A percentile compares a stretch with the other conserved stretches of the same genome.
Evolutionary conservation across 2,797 vertebrate species (phyloP).

Genomic region (Malacoctenus gilli): DNA sequence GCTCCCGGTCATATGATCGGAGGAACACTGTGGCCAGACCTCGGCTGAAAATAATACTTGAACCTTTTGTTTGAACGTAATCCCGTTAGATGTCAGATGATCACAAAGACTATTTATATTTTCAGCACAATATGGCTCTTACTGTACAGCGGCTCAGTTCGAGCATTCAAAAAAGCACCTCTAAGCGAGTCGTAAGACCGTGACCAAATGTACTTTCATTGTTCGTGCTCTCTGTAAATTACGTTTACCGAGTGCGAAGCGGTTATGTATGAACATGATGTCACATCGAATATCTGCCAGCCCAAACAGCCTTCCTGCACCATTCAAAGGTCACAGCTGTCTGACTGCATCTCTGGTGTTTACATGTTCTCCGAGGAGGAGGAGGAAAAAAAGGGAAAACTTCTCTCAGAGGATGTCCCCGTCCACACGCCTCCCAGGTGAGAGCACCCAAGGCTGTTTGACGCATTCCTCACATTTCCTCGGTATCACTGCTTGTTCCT

Average conservation of each 20-base stretch:
- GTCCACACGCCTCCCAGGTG: constrained; percentile 56
- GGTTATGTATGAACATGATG: constrained; percentile 6
- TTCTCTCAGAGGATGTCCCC: constrained; percentile 50
- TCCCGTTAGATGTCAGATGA: constrained; percentile 48
- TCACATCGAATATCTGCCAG: constrained; percentile 6
- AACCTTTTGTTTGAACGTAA: constrained; percentile 47
- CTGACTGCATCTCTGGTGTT: constrained; percentile 32
- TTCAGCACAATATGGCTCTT: not conserved
- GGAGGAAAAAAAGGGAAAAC: constrained; percentile 10
- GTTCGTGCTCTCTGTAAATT: no score
- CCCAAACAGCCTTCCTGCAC: constrained; percentile 26
- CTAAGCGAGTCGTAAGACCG: not conserved
- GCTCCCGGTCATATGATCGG: constrained; percentile 43
- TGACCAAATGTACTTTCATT: not conserved
- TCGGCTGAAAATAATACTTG: constrained; percentile 41
- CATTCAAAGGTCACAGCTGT: constrained; percentile 43
- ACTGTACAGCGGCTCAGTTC: not conserved
- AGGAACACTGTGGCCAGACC: constrained; percentile 43
- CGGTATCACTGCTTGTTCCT: constrained; percentile 53
- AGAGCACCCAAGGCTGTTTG: constrained; percentile 62
- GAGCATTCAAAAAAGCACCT: not conserved
- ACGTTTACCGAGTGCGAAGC: constrained; percentile 3
- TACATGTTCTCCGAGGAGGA: constrained; percentile 4
- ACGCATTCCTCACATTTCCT: constrained; percentile 71
- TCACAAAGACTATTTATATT: constrained; percentile 3